Evolutionary conservation across 2,888 invertebrate species (phyloP).

Genomic region (Xanthorhoe designata): DNA sequence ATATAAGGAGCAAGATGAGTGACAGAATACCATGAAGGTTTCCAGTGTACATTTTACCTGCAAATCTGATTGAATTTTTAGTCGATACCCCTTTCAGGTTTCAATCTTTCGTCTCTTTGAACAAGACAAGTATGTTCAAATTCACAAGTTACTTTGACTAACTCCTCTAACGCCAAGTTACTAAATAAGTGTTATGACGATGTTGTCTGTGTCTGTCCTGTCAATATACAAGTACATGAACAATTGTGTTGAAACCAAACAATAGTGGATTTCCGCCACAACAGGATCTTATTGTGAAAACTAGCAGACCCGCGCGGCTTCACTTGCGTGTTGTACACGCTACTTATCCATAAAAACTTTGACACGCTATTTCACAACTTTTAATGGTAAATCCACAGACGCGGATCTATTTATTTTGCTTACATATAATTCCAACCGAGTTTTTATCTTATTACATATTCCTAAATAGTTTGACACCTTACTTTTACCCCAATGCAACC

Average conservation of each 20-base stretch:
- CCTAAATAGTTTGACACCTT: no score
- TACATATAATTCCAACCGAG: no score
- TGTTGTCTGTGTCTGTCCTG: not conserved
- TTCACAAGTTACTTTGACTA: not conserved
- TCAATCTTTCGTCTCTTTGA: not conserved
- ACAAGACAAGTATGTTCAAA: not conserved
- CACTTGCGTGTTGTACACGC: no score
- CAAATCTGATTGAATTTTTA: not conserved
- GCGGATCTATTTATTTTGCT: no score
- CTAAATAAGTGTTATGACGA: not conserved
- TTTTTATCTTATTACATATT: no score
- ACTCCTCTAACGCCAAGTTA: not conserved
- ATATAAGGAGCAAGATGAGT: slow-evolving; percentile 14
- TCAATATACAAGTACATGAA: slow-evolving; percentile 3
- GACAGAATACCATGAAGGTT: not conserved
- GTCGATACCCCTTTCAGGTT: not conserved
- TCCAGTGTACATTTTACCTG: not conserved
- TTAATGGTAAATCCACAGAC: no score
- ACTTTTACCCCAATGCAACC: no score
- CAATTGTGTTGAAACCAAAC: slow-evolving; percentile 18
- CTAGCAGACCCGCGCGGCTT: no score
- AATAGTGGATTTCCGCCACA: not conserved
- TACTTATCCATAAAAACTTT: no score
- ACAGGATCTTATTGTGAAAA: not conserved
- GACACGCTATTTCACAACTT: no score